Percentiles rank a stretch among this genome's conserved stretches.
Evolutionary conservation across 2,888 invertebrate genomes (phyloP).

Genomic region (Lasius fuliginosus): DNA sequence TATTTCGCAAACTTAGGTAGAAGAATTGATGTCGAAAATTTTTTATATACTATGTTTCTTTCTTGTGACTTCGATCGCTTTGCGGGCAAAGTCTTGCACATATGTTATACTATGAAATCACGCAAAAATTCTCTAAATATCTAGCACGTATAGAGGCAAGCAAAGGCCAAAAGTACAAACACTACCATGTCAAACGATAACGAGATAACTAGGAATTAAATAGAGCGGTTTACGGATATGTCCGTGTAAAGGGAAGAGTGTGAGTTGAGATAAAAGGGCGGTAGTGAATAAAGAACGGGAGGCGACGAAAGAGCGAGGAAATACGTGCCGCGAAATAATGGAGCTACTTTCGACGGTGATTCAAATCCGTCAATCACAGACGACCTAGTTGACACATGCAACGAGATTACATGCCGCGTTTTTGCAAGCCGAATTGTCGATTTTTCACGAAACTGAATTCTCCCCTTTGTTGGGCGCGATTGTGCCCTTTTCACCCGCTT

Average conservation of each 20-base stretch:
- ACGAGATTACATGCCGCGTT: conserved; percentile 59
- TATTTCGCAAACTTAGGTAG: background rate
- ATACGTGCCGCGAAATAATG: conserved; percentile 70
- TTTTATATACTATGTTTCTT: background rate
- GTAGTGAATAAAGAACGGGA: conserved; percentile 25
- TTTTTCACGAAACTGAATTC: conserved; percentile 41
- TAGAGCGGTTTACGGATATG: conserved; percentile 46
- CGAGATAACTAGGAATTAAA: conserved; percentile 69
- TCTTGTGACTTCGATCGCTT: background rate
- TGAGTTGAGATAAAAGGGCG: background rate
- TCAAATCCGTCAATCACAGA: conserved; percentile 68
- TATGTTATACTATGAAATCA: background rate
- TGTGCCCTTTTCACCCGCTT: conserved; percentile 5
- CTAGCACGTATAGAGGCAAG: conserved; percentile 12
- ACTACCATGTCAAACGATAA: conserved; percentile 62
- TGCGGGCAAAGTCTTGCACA: background rate
- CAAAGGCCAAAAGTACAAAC: conserved; percentile 59
- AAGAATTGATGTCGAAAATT: background rate
- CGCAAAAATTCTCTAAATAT: conserved; percentile 16
- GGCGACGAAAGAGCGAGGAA: conserved; percentile 33
- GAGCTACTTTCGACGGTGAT: conserved; percentile 68
- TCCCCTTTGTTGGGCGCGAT: conserved; percentile 36
- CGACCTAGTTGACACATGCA: conserved; percentile 47
- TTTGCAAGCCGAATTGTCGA: conserved; percentile 44
- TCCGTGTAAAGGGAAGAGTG: conserved; percentile 53